Base-by-base conservation (phyloP, 2,113 vertebrate species). In the Rattus rattus region DNA sequence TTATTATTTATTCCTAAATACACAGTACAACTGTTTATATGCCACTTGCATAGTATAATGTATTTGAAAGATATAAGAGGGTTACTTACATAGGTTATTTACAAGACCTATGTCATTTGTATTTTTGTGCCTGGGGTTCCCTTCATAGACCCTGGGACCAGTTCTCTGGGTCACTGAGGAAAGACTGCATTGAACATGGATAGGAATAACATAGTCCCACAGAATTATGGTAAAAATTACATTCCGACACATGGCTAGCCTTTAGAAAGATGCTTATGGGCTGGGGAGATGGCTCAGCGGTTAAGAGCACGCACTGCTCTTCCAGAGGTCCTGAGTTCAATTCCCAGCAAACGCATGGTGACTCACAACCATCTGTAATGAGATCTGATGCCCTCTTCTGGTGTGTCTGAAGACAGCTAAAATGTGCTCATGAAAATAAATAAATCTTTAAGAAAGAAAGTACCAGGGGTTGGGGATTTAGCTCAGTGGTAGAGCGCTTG, bases 171-270 rank as follows among this genome's bases (percentile, higher is more conserved):
- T 30, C 52, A 54, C 20, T 4, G n/a, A 83, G 36, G 49, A n/a
- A 49, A 22, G 65, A 70, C 20, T 59, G 16, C 24, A 33, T 10
- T 59, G 7, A 12, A 67, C 69, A 28, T 52, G 69, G 49, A 61
- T 80, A 59, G 26, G 56, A 88, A 73, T 81, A 36, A 33, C 33
- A 54, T 30, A 7, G 12, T 67, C 63, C 92, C 24, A 22, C 65
- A 80, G 80, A 22, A 7, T 91, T 26, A 36, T 72, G 90, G 49
- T 92, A 79, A 65, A 47, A 77, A 90, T 90, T 72, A 81, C 90
- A 36, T 59, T 26, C 67, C 36, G 49, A 24, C 52, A 73, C 28
- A 47, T 54, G 43, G 77, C 36, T 75, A 88, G 63, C 65, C 26
- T 90, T 87, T 65, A 92, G 63, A 79, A 91, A 11, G 76, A 61